Evolutionary conservation across 2,888 invertebrate genomes (phyloP), one percentile per base, ranked within the genome.

Genomic region (Embidobia sp.): DNA sequence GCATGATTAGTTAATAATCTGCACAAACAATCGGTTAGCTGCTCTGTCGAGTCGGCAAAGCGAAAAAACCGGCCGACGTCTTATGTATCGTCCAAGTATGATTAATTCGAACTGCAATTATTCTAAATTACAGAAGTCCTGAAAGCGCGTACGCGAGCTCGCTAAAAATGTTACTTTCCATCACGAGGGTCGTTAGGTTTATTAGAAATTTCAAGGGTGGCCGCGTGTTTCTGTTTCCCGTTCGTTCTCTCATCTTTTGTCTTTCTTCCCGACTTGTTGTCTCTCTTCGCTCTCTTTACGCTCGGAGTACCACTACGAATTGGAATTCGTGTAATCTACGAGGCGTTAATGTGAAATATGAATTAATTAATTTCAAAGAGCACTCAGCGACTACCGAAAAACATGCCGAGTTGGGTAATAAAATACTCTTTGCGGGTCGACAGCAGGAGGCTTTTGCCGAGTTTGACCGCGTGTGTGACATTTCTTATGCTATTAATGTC

Each of bases 161-260:
- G 85, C 80, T 85, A 83, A 85, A n/a, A 85, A 87, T 86, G 88
- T 87, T 87, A 86, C 86, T 88, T 88, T 88, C 88, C 87, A 88
- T 89, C 87, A 87, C 85, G 85, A 85, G 88, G 88, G 85, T 88
- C 88, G 86, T 88, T 88, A 87, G 84, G 84, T 85, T 86, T 87
- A 86, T 88, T 87, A 88, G 85, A 86, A 87, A 88, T 87, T 87
- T 87, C 85, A 83, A 74, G 82, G 72, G 72, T 77, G 80, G 78
- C 74, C 82, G 81, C 44, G 48, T 82, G 79, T 44, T 53, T 53
- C 35, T 40, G 51, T 42, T 13, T 80, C 82, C 83, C 48, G n/a
- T n/a, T n/a, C n/a, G n/a, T n/a, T 10, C 51, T 49, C 11, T 18
- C 29, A 44, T 22, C 19, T 13, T 6, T 26, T 19, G n/a, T 22